These are phyloP conservation scores for Sialis lutaria DNA, from an alignment of 2,888 invertebrate genomes.

Conservation along the genomic window DNA sequence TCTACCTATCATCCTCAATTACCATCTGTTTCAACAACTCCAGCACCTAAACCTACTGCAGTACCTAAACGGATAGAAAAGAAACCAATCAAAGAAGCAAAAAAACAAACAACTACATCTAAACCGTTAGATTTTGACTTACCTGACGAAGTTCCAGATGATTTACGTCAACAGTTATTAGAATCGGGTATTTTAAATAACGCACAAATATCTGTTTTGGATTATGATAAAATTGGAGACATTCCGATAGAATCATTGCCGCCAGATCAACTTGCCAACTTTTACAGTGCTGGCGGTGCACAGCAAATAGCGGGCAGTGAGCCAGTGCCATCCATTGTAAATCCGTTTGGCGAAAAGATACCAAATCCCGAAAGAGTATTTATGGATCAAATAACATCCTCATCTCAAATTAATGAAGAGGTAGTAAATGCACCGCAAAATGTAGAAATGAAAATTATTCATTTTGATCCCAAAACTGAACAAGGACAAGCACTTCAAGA, in stretches of 20 bases:
- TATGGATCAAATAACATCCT: conserved; percentile 30
- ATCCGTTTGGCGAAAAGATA: conserved; percentile 40
- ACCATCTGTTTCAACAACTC: conserved; percentile 21
- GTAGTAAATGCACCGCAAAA: conserved; percentile 33
- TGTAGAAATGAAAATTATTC: conserved; percentile 73
- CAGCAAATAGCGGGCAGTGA: conserved; percentile 51
- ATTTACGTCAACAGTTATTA: conserved; percentile 62
- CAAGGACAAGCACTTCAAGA: conserved; percentile 54
- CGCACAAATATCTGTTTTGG: conserved; percentile 72
- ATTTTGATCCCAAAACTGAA: conserved; percentile 57
- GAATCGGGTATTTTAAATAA: conserved; percentile 75
- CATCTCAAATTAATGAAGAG: conserved; percentile 26
- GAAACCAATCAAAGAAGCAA: conserved; percentile 29
- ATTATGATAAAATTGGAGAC: conserved; percentile 78
- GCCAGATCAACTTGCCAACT: conserved; percentile 72
- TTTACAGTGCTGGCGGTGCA: conserved; percentile 68
- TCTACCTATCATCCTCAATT: conserved; percentile 6
- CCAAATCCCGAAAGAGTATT: conserved; percentile 24
- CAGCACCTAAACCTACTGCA: conserved; percentile 28
- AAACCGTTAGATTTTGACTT: conserved; percentile 38
- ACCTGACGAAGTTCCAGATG: conserved; percentile 80
- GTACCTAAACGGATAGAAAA: conserved; percentile 30
- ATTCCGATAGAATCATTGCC: conserved; percentile 68
- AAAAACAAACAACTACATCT: conserved; percentile 29
- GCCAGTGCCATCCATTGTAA: conserved; percentile 46